phyloP scores from a whole-genome alignment of 2,797 vertebrate species.

The Tachyglossus aculeatus region DNA sequence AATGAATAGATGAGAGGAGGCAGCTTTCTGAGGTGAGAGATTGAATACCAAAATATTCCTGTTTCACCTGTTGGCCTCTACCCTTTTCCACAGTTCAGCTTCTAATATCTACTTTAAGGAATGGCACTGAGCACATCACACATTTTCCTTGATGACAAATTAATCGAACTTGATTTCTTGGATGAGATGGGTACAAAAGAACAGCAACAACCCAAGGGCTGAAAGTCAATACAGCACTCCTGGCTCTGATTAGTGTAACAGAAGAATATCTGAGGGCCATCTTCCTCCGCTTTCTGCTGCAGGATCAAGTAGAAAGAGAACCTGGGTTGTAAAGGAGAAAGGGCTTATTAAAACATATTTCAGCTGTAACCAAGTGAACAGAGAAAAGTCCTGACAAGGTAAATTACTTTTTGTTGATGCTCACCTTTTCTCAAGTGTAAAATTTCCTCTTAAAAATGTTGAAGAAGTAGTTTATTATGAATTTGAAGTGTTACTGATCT shows the following conservation, averaged over 20 bases:
- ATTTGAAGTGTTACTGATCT: slow-evolving; percentile 56
- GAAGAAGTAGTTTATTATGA: slow-evolving; percentile 51
- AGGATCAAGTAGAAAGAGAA: slow-evolving; percentile 43
- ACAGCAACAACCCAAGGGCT: slow-evolving; percentile 34
- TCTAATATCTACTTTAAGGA: slow-evolving; percentile 42
- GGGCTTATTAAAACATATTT: slow-evolving; percentile 55
- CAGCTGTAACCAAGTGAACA: slow-evolving; percentile 45
- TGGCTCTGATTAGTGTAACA: slow-evolving; percentile 61
- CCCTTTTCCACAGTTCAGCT: neutral
- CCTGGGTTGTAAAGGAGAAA: slow-evolving; percentile 26
- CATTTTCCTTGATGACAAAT: slow-evolving; percentile 60
- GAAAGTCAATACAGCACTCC: slow-evolving; percentile 45
- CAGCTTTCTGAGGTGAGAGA: neutral
- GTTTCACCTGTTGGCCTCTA: neutral
- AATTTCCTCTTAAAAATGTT: slow-evolving; percentile 35
- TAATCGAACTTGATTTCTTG: slow-evolving; percentile 65
- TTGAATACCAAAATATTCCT: neutral
- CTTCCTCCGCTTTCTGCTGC: slow-evolving; percentile 27
- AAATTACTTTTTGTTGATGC: slow-evolving; percentile 47
- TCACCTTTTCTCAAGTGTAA: slow-evolving; percentile 9
- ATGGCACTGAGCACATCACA: slow-evolving; percentile 45
- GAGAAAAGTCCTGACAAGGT: slow-evolving; percentile 47
- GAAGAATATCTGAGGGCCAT: slow-evolving; percentile 46
- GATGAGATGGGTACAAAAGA: slow-evolving; percentile 58
- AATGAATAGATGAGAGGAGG: slow-evolving; percentile 10